These are phyloP conservation scores for Paradisaea rubra DNA, from an alignment of 2,113 vertebrate species.

Conservation along the genomic window DNA sequence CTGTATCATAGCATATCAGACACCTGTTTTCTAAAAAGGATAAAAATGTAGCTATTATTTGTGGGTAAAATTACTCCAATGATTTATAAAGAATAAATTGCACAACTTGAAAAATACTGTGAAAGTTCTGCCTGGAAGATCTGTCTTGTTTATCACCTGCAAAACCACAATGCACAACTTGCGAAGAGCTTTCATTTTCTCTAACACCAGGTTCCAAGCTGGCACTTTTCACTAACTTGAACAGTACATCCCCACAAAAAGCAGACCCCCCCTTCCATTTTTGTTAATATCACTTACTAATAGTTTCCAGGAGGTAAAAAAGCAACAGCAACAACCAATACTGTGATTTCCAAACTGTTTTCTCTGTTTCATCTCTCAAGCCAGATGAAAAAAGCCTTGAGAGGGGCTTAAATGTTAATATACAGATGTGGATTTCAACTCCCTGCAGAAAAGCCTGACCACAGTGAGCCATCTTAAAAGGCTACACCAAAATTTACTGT, in stretches of 20 bases:
- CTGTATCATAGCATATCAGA: neutral
- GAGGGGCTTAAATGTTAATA: neutral
- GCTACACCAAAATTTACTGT: neutral
- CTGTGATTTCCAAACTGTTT: neutral
- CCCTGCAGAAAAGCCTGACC: neutral
- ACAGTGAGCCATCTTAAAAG: neutral
- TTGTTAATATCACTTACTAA: neutral
- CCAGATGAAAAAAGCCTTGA: neutral
- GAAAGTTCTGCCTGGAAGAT: neutral
- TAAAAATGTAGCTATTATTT: neutral
- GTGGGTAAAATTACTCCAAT: neutral
- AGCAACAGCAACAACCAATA: neutral
- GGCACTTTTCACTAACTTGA: constrained; percentile 7
- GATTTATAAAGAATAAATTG: neutral
- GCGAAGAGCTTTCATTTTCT: neutral
- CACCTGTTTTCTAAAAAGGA: neutral
- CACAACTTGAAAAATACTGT: neutral
- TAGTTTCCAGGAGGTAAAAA: neutral
- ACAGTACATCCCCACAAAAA: neutral
- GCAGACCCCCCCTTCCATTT: neutral
- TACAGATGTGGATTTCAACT: neutral
- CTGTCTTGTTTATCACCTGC: neutral
- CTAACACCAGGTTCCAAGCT: neutral
- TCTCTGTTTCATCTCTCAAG: neutral
- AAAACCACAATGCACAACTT: neutral